Evolutionary conservation across 2,888 invertebrate genomes (phyloP).

Genomic region (Nemoura dubitans): DNA sequence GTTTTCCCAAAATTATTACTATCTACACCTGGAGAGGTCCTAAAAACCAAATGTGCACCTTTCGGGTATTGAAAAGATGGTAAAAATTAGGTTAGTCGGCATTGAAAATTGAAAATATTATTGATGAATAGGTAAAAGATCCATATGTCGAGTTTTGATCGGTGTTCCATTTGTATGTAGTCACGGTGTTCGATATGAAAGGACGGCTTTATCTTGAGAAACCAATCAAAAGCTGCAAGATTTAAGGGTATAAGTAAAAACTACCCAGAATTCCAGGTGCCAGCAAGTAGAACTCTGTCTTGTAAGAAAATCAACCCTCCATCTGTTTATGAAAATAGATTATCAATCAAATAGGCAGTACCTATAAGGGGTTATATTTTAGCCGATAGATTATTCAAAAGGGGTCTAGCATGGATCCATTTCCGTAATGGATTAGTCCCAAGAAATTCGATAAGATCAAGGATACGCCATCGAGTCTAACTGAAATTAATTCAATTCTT

Average conservation of each 20-base stretch:
- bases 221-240: slow-evolving; percentile 26
- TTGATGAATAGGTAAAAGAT: slow-evolving; percentile 27
- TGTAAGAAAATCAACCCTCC: slow-evolving; percentile 34
- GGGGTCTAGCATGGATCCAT: background rate
- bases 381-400: slow-evolving; percentile 15
- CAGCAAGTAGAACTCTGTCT: background rate
- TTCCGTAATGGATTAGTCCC: slow-evolving; percentile 25
- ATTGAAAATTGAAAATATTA: slow-evolving; percentile 26
- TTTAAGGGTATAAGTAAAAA: slow-evolving; percentile 19
- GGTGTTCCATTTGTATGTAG: background rate
- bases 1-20: background rate
- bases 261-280: slow-evolving; percentile 13
- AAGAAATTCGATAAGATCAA: slow-evolving; percentile 21
- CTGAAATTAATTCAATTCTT: slow-evolving; percentile 23
- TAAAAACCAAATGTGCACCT: background rate
- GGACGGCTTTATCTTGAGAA: background rate
- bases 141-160: slow-evolving; percentile 22
- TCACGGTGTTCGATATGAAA: too few relatives aligned
- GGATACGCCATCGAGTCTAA: background rate
- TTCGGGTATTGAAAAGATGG: slow-evolving; percentile 9
- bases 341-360: background rate
- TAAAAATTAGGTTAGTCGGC: slow-evolving; percentile 24
- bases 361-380: background rate
- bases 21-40: background rate
- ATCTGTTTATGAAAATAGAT: slow-evolving; percentile 14